Evolutionary conservation across 2,797 vertebrate species (phyloP), one percentile per base, ranked within the genome.

Genomic region (Gymnodraco acuticeps): DNA sequence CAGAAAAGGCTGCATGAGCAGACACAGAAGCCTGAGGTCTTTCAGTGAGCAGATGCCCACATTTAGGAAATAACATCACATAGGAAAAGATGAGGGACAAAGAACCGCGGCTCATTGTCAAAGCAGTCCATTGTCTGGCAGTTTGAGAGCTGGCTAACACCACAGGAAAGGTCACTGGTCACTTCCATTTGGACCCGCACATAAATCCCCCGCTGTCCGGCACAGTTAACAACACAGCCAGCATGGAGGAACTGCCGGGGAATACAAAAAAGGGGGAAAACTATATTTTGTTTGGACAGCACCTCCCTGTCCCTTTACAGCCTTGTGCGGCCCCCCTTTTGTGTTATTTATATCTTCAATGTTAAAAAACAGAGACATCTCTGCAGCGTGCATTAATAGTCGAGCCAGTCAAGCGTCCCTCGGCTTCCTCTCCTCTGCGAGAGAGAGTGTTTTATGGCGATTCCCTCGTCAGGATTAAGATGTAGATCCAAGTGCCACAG

Each of bases 81-180:
- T 83, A 86, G 85, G 80, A 86, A 78, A 79, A 89, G 87, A 90
- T 77, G 86, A 86, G 87, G 86, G 84, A 91, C 83, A 91, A 90
- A 88, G 79, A 89, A 80, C 76, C 38, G 48, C 15, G 58, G 84
- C 85, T 92, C 87, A 91, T 90, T 93, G 90, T 94, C 17, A 72
- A 84, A 69, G 84, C 87, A 79, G 80, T 89, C 88, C 78, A 91
- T 88, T 88, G 89, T 92, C 84, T 90, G 88, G 86, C 90, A 61
- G 80, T 87, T 88, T 84, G 84, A 87, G 87, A 84, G 83, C 88
- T 67, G 69, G 86, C 86, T 86, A 90, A 86, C 73, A 52, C 91
- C 87, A 89, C 86, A 82, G 89, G 86, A 93, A 94, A 95, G 88
- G 92, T 94, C 89, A 91, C 87, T 45, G 91, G 93, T 94, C 93